Conservation (phyloP, 1,140 invertebrate genomes). For the Penaeus indicus region DNA sequence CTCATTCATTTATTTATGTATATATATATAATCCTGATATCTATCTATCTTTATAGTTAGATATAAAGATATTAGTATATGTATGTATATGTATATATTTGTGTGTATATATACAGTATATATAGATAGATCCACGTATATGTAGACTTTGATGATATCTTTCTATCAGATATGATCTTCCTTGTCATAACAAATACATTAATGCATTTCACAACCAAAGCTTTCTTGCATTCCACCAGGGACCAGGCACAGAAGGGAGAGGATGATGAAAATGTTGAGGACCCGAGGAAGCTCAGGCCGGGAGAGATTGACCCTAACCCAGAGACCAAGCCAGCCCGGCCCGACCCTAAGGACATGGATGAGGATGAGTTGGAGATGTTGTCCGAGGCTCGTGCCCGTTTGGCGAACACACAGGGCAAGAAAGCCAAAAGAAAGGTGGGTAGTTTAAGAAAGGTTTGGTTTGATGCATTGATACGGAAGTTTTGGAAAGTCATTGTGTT, state of each 20-base stretch:
- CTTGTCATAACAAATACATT: background rate
- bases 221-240: constrained; percentile 72
- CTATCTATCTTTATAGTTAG: too few species aligned
- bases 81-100: too few species aligned
- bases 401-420: constrained; percentile 99
- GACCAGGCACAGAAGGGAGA: constrained; percentile 99
- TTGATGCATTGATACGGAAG: background rate
- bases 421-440: constrained; percentile 94
- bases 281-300: constrained; percentile 96
- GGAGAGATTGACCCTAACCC: constrained; percentile 99
- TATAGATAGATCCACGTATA: too few species aligned
- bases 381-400: constrained; percentile 95
- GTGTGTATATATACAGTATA: too few species aligned
- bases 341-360: constrained; percentile 99
- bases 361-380: constrained; percentile 99
- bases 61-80: too few species aligned
- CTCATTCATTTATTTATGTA: too few species aligned
- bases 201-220: background rate
- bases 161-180: too few species aligned
- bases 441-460: background rate
- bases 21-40: too few species aligned
- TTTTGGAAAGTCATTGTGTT: background rate
- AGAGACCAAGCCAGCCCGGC: constrained; percentile 98
- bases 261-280: constrained; percentile 90
- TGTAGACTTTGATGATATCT: too few species aligned